Evolutionary conservation across 2,797 vertebrate genomes (phyloP), one percentile per base, ranked within the genome.

Genomic region (Mormyrus proboscirostris): DNA sequence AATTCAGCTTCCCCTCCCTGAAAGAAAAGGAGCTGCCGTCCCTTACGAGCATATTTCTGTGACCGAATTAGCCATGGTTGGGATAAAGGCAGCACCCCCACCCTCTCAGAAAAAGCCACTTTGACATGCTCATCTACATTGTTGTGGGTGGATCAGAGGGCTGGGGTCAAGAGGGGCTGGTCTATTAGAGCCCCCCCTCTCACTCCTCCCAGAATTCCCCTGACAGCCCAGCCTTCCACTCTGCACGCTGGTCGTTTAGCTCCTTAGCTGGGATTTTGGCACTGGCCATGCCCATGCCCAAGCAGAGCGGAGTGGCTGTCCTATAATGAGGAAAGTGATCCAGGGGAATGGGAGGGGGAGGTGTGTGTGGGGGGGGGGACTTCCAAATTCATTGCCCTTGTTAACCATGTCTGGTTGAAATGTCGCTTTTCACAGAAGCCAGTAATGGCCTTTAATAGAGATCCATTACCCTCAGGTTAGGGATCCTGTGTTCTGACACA

Each of bases 341-440:
- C 95, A 87, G 90, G 88, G 95, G 95, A 94, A 96, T 88, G 90
- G 38, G 65, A 92, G 62, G 22, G 89, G 93, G 92, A 93, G 94
- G 94, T 29, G 59, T 16, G n/a, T 6, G 55, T 19, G 57, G n/a
- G 22, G 89, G 93, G 92, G 93, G 94, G 93, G 94, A 94, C 95
- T 95, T 95, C 95, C 95, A 95, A 95, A 96, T 95, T 93, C 94
- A 95, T 95, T 95, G 95, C 94, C 95, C 95, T 96, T 96, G 96
- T 96, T 96, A 96, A 94, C 93, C 79, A 89, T 88, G 94, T 94
- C 95, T 95, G 94, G 94, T 94, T 93, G 94, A 33, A 89, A 50
- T 93, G 92, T 94, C 92, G 91, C 93, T 93, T 94, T 94, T 93
- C 95, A 95, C 95, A 95, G 94, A 95, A 95, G 95, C 95, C 92